Conservation (phyloP, 2,113 vertebrate genomes). For the Lagenorhynchus albirostris region DNA sequence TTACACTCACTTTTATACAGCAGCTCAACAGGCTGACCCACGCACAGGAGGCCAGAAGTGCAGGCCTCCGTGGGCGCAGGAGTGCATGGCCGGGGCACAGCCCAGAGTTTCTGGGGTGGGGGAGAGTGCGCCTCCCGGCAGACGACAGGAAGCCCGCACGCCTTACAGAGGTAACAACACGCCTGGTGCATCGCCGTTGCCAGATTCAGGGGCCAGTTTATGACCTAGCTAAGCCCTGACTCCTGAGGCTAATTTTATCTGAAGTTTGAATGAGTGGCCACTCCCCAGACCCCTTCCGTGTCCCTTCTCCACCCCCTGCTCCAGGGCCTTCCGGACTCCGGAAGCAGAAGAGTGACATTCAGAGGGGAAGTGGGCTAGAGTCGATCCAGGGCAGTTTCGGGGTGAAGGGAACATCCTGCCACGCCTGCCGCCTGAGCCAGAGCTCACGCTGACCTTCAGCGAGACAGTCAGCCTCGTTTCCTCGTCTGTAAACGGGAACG, state of each 20-base stretch:
- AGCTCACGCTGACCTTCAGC: background rate
- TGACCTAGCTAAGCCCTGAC: accelerated
- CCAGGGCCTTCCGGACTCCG: background rate
- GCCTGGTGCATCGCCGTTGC: background rate
- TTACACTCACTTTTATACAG: background rate
- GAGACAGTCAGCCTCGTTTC: background rate
- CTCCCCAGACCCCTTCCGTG: accelerated
- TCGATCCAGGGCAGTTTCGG: accelerated
- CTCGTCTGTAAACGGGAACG: background rate
- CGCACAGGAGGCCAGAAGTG: background rate
- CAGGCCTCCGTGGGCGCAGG: too few species aligned
- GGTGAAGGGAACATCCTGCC: background rate
- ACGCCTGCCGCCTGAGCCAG: accelerated
- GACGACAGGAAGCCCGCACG: background rate
- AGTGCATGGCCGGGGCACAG: background rate
- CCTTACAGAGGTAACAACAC: background rate
- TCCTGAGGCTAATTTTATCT: background rate
- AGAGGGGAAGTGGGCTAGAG: background rate
- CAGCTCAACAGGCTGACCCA: background rate
- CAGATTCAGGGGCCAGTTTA: background rate
- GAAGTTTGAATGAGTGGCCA: background rate
- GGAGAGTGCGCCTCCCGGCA: too few species aligned
- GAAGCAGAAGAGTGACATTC: background rate
- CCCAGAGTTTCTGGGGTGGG: background rate
- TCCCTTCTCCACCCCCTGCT: too few species aligned